Evolutionary conservation across 30 jellyfish, hydroid and myxozoan genomes (phyloP), one percentile per base, ranked within the genome.

Genomic region (Catostylus mosaicus): DNA sequence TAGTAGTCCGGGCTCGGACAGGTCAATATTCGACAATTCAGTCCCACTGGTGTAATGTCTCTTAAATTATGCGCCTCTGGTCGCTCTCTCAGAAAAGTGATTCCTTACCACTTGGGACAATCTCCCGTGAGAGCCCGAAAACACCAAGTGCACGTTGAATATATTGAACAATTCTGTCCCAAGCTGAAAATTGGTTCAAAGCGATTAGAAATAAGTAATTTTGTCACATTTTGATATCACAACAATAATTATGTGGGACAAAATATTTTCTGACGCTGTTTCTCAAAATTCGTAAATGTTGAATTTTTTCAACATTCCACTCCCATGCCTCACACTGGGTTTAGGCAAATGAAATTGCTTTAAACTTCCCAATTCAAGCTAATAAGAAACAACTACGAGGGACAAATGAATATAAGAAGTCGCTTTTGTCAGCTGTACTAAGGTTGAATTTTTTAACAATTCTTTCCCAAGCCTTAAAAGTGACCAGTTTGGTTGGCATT

Each of bases 241-340:
- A 47, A 47, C 61, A 47, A 47, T 47, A 12, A 47, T 47, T 47
- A 20, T 20, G 23, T 57, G 70, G 70, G 70, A 57, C 70, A 57
- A 7, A 57, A 5, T 20, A 61, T 8, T 61, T 61, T 61, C 74
- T 61, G 74, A 61, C 19, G 24, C 74, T 6, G 12, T 9, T 8
- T 12, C 2, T 61, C 23, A 61, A 23, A 27, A 61, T 33, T 61
- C 32, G 45, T 8, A 61, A 61, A 61, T 61, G 74, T 61, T 61
- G 74, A 12, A 30, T 61, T 61, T 22, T 5, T 61, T 61, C 48
- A 61, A 61, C 74, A 61, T 8, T 33, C 23, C 40, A 6, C 24
- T 61, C 48, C 74, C 43, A 61, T 61, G 74, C 24, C 74, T 33
- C 43, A 61, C 4, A 61, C 4, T 61, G 2, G 74, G 32, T 61